Conservation (phyloP, 2,113 vertebrate species). For the Crotalus helleri region DNA sequence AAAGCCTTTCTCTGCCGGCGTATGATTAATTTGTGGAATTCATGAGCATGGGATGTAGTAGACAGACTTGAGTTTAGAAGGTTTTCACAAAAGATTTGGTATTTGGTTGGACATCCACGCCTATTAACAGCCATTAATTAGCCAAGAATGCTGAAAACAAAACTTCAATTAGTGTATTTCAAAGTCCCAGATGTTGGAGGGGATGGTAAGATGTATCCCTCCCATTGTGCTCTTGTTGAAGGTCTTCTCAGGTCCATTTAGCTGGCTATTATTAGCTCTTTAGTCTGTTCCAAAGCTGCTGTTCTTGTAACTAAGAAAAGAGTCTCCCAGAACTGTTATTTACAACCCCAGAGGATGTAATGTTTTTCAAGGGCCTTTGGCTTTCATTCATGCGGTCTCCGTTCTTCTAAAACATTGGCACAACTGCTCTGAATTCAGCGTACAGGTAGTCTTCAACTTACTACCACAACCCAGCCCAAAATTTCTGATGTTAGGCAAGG, state of each 20-base stretch:
- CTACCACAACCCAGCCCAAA: neutral
- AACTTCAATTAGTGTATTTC: neutral
- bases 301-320: neutral
- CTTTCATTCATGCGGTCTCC: neutral
- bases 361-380: neutral
- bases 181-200: neutral
- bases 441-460: neutral
- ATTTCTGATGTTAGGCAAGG: neutral
- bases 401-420: neutral
- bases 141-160: neutral
- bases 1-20: neutral
- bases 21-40: neutral
- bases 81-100: neutral
- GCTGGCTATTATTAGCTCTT: neutral
- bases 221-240: neutral
- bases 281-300: neutral
- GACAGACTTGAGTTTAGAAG: neutral
- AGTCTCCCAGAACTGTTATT: neutral
- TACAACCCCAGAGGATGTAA: neutral
- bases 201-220: neutral
- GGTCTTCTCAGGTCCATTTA: neutral
- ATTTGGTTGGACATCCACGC: neutral
- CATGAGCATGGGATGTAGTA: too few relatives aligned
- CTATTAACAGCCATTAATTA: neutral
- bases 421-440: neutral